These are phyloP conservation scores for Lysiphlebus fabarum DNA, from an alignment of 1,140 invertebrate genomes.

Conservation along the genomic window DNA sequence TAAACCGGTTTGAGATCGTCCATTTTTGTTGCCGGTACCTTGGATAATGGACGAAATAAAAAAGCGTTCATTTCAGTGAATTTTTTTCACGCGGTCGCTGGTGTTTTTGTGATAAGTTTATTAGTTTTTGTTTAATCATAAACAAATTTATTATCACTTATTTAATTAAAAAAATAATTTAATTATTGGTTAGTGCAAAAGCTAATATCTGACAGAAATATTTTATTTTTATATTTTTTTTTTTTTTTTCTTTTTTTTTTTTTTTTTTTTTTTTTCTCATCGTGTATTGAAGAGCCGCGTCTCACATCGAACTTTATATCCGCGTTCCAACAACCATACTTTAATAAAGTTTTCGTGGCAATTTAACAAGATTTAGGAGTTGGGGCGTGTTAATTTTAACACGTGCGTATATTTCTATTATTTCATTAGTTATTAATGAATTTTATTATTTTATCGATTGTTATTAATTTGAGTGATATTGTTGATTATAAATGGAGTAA, in stretches of 20 bases:
- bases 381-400: conserved; percentile 2
- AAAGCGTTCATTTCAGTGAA: conserved; percentile 12
- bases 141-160: neutral
- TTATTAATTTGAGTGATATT: neutral
- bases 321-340: too few species aligned
- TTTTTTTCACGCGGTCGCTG: neutral
- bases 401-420: conserved; percentile 9
- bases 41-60: conserved; percentile 1
- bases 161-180: neutral
- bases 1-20: neutral
- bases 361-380: conserved; percentile 3
- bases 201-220: neutral
- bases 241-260: neutral
- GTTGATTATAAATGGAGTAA: neutral
- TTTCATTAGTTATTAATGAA: neutral
- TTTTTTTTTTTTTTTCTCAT: neutral
- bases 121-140: neutral
- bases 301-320: neutral
- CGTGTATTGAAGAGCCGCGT: neutral
- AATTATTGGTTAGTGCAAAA: neutral
- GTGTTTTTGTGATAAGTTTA: conserved; percentile 6
- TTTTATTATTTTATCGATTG: neutral
- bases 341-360: neutral
- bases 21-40: conserved; percentile 4
- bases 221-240: neutral